These are phyloP conservation scores for Nephrocerus scutellatus DNA, from an alignment of 2,888 invertebrate genomes.

Conservation along the genomic window DNA sequence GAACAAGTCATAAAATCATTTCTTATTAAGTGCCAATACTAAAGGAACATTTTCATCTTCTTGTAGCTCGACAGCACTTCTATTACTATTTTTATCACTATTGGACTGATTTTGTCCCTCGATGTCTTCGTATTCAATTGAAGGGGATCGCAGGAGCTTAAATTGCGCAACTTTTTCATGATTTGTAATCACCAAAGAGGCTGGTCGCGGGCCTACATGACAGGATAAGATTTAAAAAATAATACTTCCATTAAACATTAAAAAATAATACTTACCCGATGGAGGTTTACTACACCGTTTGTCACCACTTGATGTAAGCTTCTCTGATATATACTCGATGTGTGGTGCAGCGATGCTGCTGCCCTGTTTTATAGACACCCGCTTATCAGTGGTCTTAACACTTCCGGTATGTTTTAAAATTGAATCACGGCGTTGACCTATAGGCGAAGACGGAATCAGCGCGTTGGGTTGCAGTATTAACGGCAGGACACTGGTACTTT, in stretches of 20 bases:
- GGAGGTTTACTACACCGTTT: conserved; percentile 33
- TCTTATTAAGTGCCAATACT: conserved; percentile 43
- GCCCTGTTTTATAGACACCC: conserved; percentile 43
- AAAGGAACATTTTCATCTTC: conserved; percentile 45
- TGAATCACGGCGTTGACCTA: conserved; percentile 41
- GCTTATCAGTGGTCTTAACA: conserved; percentile 40
- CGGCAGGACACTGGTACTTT: conserved; percentile 24
- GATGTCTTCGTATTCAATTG: conserved; percentile 46
- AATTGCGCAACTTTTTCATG: conserved; percentile 39
- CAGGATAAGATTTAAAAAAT: background rate
- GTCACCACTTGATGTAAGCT: conserved; percentile 21
- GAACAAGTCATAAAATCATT: conserved; percentile 22
- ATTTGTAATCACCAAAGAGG: conserved; percentile 42
- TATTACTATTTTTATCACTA: too few species aligned
- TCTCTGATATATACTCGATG: conserved; percentile 43
- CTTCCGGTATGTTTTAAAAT: conserved; percentile 45
- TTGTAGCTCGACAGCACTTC: conserved; percentile 28
- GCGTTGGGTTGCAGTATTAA: conserved; percentile 21
- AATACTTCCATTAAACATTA: background rate
- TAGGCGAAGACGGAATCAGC: conserved; percentile 32
- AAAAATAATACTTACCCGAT: conserved; percentile 28
- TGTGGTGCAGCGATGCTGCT: conserved; percentile 30
- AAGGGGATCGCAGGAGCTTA: conserved; percentile 44
- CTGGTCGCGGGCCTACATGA: conserved; percentile 41
- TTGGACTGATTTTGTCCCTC: too few species aligned